Conservation (phyloP, 2,797 vertebrate genomes). For the Molossus molossus region DNA sequence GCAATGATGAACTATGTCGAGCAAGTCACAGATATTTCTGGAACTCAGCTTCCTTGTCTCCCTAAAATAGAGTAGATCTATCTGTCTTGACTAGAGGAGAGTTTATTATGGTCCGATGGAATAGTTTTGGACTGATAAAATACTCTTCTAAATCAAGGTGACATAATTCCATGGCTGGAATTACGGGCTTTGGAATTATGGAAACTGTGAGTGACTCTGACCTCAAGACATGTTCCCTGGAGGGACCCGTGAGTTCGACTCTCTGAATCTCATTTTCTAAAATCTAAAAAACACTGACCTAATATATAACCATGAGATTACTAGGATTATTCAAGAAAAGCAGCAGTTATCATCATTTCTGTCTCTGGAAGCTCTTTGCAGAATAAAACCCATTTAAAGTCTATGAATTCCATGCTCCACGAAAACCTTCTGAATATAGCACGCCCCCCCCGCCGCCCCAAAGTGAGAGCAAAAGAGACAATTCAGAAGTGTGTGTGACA, state of each 20-base stretch:
- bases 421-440: not conserved
- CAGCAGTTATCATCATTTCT: not conserved
- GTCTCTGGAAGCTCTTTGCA: not conserved
- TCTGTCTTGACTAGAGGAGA: too few species aligned
- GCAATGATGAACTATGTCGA: too few species aligned
- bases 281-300: not conserved
- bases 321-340: not conserved
- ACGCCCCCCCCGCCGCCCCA: not conserved
- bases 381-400: not conserved
- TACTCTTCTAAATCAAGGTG: not conserved
- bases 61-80: not conserved
- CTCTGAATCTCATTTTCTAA: not conserved
- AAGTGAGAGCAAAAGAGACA: slow-evolving; percentile 33
- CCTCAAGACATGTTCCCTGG: not conserved
- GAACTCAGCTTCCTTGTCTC: not conserved
- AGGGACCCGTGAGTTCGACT: not conserved
- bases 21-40: not conserved
- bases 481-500: slow-evolving; percentile 63
- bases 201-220: not conserved
- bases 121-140: not conserved
- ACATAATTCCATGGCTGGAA: not conserved
- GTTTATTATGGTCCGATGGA: not conserved
- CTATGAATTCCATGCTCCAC: not conserved
- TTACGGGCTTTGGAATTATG: not conserved
- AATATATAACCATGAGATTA: not conserved